phyloP scores from a whole-genome alignment of 2,797 vertebrate genomes.

The Mallotus villosus region DNA sequence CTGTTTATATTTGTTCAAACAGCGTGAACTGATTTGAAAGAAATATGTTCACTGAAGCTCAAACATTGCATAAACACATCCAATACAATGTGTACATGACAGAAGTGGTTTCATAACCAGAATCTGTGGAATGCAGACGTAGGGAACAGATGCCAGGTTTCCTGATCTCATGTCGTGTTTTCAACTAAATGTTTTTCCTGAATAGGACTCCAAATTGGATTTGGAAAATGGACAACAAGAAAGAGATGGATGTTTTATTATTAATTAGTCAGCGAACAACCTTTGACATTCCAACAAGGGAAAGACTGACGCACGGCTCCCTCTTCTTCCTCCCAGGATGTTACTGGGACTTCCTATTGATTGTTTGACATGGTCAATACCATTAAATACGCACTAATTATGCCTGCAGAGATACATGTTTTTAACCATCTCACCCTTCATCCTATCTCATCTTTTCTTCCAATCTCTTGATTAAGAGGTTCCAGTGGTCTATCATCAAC shows the following conservation, averaged over 20 bases:
- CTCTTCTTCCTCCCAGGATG: not conserved
- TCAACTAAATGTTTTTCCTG: no score
- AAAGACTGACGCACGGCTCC: not conserved
- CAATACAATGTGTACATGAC: not conserved
- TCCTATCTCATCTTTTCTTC: not conserved
- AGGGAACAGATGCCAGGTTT: no score
- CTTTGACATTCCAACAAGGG: not conserved
- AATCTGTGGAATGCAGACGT: not conserved
- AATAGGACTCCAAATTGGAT: no score
- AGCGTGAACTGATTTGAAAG: not conserved
- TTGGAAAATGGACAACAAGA: no score
- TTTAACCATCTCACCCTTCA: not conserved
- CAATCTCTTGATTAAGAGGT: not conserved
- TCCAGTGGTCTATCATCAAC: not conserved
- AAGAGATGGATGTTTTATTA: no score
- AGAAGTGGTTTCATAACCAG: not conserved
- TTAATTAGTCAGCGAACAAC: no score
- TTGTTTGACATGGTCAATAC: slow-evolving; percentile 7
- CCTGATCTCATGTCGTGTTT: no score
- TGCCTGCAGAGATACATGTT: not conserved
- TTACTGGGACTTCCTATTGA: slow-evolving; percentile 9
- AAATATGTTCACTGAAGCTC: not conserved
- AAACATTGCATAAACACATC: not conserved
- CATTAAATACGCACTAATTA: slow-evolving; percentile 6
- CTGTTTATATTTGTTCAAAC: not conserved